Evolutionary conservation across 2,888 invertebrate genomes (phyloP).

Genomic region (Venusia cambrica): DNA sequence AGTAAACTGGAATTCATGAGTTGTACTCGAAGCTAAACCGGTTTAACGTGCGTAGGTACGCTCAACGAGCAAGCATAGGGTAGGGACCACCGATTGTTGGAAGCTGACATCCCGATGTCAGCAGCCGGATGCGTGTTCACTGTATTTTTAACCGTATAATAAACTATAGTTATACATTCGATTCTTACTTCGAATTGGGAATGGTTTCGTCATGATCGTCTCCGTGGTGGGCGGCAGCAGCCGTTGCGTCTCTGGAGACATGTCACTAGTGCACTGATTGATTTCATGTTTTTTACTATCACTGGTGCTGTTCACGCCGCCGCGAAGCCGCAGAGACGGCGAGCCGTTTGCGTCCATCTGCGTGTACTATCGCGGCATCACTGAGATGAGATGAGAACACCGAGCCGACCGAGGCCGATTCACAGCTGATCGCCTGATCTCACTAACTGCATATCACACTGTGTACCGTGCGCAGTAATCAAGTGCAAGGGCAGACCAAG

Average conservation of each 20-base stretch:
- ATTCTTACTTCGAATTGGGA: slow-evolving; percentile 88
- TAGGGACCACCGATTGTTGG: too few relatives aligned
- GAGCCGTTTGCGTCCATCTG: slow-evolving; percentile 71
- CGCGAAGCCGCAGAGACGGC: slow-evolving; percentile 74
- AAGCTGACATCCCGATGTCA: slow-evolving; percentile 16
- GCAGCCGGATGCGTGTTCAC: slow-evolving; percentile 39
- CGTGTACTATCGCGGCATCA: slow-evolving; percentile 63
- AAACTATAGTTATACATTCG: too few relatives aligned
- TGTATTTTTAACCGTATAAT: slow-evolving; percentile 49
- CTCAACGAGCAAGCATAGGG: too few relatives aligned
- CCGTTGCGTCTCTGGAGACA: slow-evolving; percentile 85
- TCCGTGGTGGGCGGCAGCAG: slow-evolving; percentile 89
- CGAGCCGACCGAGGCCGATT: slow-evolving; percentile 25
- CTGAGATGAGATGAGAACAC: slow-evolving; percentile 39
- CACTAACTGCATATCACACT: slow-evolving; percentile 20
- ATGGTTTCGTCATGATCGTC: slow-evolving; percentile 94
- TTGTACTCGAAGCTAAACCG: too few relatives aligned
- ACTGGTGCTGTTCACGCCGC: slow-evolving; percentile 57
- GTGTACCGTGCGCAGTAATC: slow-evolving; percentile 35
- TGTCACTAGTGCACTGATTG: slow-evolving; percentile 84
- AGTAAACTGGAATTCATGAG: too few relatives aligned
- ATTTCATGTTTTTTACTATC: slow-evolving; percentile 76
- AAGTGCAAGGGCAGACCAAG: slow-evolving; percentile 45
- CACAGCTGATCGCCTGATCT: slow-evolving; percentile 32
- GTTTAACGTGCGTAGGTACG: too few relatives aligned